A percentile compares a stretch with the other conserved stretches of the same genome.
Conservation (phyloP, 2,797 vertebrate genomes). For the Rhynchonycteris naso region DNA sequence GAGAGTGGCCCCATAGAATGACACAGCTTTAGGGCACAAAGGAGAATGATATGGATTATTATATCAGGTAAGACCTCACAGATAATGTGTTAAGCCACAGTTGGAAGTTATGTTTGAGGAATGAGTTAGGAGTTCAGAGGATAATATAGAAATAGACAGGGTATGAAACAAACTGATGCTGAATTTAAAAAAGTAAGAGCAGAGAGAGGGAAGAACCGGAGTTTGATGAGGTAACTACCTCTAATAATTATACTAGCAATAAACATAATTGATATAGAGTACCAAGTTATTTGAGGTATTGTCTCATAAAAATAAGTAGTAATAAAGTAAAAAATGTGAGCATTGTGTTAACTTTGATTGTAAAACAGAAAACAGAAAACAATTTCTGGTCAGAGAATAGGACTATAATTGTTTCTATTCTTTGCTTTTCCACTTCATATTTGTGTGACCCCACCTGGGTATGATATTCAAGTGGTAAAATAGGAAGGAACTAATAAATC, state of each 20-base stretch:
- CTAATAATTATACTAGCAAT: background rate
- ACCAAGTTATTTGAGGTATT: background rate
- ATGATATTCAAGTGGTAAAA: background rate
- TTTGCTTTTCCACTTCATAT: background rate
- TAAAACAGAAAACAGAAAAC: background rate
- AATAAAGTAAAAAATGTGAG: background rate
- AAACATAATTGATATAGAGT: background rate
- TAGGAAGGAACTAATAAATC: background rate
- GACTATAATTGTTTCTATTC: background rate
- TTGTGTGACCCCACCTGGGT: background rate
- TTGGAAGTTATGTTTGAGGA: background rate
- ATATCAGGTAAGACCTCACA: background rate
- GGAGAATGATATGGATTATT: background rate
- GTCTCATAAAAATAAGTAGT: background rate
- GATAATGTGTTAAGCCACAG: too few relatives aligned
- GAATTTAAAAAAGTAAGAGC: background rate
- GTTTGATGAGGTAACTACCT: background rate
- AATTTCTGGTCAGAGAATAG: background rate
- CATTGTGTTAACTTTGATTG: background rate
- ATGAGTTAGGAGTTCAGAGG: background rate
- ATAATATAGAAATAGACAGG: background rate
- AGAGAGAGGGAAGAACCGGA: background rate
- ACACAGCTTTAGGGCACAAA: background rate
- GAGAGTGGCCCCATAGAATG: background rate
- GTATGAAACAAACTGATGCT: background rate